These are phyloP conservation scores for Monopis laevigella DNA, from an alignment of 2,888 invertebrate species.

Conservation along the genomic window DNA sequence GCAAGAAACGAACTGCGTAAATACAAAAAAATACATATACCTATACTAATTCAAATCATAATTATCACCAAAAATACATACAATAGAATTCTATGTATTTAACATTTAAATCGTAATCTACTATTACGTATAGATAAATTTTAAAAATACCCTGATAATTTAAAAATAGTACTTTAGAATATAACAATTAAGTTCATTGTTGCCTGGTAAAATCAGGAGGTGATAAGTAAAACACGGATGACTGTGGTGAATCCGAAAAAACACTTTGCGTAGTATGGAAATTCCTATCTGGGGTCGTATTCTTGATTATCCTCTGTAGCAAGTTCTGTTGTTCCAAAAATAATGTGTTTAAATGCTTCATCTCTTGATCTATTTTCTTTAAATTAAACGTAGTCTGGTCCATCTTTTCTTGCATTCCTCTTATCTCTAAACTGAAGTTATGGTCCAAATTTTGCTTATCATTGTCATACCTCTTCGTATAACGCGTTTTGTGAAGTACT, in stretches of 20 bases:
- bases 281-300: constrained; percentile 29
- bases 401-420: constrained; percentile 72
- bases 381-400: constrained; percentile 77
- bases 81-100: not conserved
- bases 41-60: not conserved
- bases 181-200: too few relatives aligned
- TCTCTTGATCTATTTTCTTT: constrained; percentile 74
- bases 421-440: constrained; percentile 64
- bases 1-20: too few relatives aligned
- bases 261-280: constrained; percentile 22
- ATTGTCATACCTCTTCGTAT: constrained; percentile 70
- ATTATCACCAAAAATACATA: not conserved
- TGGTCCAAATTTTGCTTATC: constrained; percentile 50
- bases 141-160: too few relatives aligned
- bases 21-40: not conserved
- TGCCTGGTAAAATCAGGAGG: too few relatives aligned
- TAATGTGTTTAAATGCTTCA: constrained; percentile 70
- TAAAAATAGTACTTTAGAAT: too few relatives aligned
- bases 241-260: constrained; percentile 37
- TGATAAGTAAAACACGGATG: not conserved
- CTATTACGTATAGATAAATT: too few relatives aligned
- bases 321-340: constrained; percentile 49
- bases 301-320: constrained; percentile 42
- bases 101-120: not conserved
- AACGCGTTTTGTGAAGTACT: constrained; percentile 65